phyloP scores from a whole-genome alignment of 2,888 invertebrate genomes.

The Penaeus monodon region DNA sequence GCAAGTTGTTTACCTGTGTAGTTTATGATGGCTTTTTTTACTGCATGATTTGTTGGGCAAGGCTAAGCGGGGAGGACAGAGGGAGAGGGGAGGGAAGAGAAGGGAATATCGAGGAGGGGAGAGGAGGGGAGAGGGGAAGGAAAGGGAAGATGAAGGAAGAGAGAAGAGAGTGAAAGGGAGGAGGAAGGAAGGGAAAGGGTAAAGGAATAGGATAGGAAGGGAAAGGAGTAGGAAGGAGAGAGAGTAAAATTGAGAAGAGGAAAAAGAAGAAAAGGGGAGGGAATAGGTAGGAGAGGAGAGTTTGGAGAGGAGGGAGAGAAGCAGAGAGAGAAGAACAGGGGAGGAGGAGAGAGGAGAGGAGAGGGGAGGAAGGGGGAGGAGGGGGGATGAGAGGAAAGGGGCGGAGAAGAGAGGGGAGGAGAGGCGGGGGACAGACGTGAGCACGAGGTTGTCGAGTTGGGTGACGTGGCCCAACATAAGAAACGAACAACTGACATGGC shows the following conservation, averaged over 20 bases:
- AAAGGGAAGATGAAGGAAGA: neutral
- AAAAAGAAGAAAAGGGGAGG: neutral
- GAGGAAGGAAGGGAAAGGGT: rapidly evolving
- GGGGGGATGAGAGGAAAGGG: too few species aligned
- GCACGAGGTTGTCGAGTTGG: neutral
- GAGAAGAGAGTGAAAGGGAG: too few species aligned
- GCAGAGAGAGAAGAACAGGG: neutral
- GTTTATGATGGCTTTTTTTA: too few species aligned
- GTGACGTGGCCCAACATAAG: neutral
- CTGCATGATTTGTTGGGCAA: too few species aligned
- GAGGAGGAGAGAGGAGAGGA: neutral
- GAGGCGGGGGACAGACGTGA: neutral
- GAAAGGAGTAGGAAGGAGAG: neutral
- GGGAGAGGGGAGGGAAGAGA: too few species aligned
- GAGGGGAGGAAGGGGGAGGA: too few species aligned
- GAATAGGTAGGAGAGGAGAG: neutral
- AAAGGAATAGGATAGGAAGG: neutral
- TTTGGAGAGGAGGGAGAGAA: neutral
- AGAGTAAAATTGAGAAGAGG: neutral
- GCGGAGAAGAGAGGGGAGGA: too few species aligned
- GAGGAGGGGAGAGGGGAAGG: neutral
- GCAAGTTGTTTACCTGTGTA: too few species aligned
- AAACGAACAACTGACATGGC: neutral
- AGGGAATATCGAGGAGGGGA: too few species aligned
- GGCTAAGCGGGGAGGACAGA: too few species aligned